phyloP scores from a whole-genome alignment of 1,140 invertebrate genomes.

The Calliphora vicina region DNA sequence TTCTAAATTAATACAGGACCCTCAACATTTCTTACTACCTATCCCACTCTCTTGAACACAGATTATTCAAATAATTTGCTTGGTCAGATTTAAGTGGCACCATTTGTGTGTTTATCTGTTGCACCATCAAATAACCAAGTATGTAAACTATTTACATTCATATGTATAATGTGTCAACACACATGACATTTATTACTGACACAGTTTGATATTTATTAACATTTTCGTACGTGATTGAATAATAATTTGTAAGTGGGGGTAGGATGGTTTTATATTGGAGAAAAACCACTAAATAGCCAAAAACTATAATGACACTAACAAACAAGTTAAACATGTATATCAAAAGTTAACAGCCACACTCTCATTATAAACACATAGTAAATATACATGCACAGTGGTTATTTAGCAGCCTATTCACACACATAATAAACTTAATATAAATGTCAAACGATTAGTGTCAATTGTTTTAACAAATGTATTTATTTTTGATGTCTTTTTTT shows the following conservation, averaged over 20 bases:
- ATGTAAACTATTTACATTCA: background rate
- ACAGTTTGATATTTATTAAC: slow-evolving; percentile 34
- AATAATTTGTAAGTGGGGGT: background rate
- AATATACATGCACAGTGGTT: background rate
- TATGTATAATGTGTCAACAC: slow-evolving; percentile 5
- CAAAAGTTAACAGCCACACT: background rate
- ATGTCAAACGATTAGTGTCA: slow-evolving; percentile 30
- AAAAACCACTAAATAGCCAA: background rate
- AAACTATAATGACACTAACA: background rate
- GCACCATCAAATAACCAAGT: background rate
- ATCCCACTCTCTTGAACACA: too few species aligned
- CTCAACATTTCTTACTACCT: too few species aligned
- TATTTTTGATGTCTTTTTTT: slow-evolving; percentile 5
- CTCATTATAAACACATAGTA: background rate
- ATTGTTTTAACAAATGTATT: slow-evolving; percentile 28
- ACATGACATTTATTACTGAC: slow-evolving; percentile 28
- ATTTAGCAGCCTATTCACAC: background rate
- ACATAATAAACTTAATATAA: background rate
- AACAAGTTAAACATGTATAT: background rate
- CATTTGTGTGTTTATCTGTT: background rate
- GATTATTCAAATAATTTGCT: too few species aligned
- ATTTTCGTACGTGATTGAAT: slow-evolving; percentile 30
- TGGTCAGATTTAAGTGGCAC: background rate
- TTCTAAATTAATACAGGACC: too few species aligned
- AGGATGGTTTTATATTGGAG: background rate